Evolutionary conservation across 2,888 invertebrate genomes (phyloP).

Genomic region (Eilema depressum): DNA sequence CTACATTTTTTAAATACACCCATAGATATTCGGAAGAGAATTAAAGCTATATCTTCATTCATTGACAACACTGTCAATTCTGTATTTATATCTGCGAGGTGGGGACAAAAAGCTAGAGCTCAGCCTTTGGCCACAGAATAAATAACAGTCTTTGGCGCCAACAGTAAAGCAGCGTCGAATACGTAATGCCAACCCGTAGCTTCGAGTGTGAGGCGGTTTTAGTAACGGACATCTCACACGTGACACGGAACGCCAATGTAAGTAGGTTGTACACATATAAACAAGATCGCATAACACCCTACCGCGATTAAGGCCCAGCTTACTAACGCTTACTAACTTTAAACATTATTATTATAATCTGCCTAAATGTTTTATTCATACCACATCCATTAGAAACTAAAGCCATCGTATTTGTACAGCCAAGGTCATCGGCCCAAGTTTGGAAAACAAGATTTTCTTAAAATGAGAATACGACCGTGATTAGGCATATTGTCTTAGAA

Average conservation of each 20-base stretch:
- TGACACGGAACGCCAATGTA: constrained; percentile 47
- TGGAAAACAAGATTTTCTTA: neutral
- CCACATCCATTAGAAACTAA: neutral
- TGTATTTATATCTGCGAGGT: constrained; percentile 41
- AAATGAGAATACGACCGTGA: neutral
- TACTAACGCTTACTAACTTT: constrained; percentile 34
- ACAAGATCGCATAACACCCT: constrained; percentile 16
- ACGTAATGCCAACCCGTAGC: constrained; percentile 48
- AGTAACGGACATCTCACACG: constrained; percentile 53
- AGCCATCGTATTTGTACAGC: neutral
- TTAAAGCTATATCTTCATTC: neutral
- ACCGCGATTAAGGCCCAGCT: constrained; percentile 33
- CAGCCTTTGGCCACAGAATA: constrained; percentile 15
- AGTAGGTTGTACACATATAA: constrained; percentile 23
- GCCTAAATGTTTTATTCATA: constrained; percentile 17
- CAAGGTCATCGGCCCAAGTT: neutral
- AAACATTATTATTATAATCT: constrained; percentile 38
- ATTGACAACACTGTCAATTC: neutral
- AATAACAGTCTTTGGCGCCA: constrained; percentile 33
- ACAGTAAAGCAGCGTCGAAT: constrained; percentile 42
- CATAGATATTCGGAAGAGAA: neutral
- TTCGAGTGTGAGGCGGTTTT: constrained; percentile 45
- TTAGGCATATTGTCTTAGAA: neutral
- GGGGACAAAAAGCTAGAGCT: constrained; percentile 48
- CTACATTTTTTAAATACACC: neutral